Percentiles rank a stretch among this genome's conserved stretches.
Conservation (phyloP, 2,113 vertebrate species). For the Oncorhynchus clarkii region DNA sequence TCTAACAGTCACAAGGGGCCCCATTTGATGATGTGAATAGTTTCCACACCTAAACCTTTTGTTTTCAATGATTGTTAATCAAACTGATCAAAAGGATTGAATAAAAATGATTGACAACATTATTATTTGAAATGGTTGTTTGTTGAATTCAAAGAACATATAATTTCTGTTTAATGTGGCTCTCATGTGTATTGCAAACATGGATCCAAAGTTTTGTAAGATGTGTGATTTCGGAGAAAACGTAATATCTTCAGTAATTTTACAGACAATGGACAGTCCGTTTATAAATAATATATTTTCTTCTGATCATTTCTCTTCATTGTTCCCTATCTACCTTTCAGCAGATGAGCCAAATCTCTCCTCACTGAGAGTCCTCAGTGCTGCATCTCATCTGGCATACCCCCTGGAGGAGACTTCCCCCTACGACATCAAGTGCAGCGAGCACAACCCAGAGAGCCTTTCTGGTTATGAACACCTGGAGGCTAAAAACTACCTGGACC, state of each 20-base stretch:
- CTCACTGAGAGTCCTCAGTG: constrained; percentile 84
- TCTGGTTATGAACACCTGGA: constrained; percentile 84
- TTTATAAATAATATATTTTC: not conserved
- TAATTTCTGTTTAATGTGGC: not conserved
- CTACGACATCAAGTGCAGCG: constrained; percentile 84
- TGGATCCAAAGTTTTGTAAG: not conserved
- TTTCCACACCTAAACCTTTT: too few species aligned
- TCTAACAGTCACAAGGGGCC: too few species aligned
- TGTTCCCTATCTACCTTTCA: not conserved
- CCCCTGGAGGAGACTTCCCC: constrained; percentile 80
- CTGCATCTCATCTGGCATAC: constrained; percentile 82
- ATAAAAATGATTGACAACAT: not conserved
- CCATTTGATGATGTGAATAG: too few species aligned
- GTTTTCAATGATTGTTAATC: too few species aligned
- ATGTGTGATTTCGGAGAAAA: too few species aligned
- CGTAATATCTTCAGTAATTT: too few species aligned
- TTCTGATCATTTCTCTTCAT: constrained; percentile 1
- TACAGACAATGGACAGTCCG: too few species aligned
- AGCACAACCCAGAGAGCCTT: constrained; percentile 76
- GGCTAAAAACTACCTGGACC: constrained; percentile 81
- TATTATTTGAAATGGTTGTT: not conserved
- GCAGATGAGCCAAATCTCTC: constrained; percentile 88
- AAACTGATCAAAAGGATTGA: too few species aligned
- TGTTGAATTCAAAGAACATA: not conserved
- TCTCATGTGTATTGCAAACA: not conserved